Evolutionary conservation across 2,113 vertebrate species (phyloP), one percentile per base, ranked within the genome.

Genomic region (Odontesthes bonariensis): DNA sequence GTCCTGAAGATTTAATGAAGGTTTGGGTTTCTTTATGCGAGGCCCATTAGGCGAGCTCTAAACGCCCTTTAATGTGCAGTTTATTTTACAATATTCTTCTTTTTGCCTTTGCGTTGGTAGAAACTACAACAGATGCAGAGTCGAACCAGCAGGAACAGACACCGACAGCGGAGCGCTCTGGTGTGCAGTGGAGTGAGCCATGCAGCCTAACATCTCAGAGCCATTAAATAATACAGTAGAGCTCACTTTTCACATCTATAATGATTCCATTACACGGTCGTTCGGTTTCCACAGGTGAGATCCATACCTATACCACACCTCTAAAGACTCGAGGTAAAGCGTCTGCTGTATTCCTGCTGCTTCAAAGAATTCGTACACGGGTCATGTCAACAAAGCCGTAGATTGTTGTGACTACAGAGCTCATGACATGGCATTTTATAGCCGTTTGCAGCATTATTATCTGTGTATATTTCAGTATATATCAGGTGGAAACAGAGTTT

Each of bases 1-100:
- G 13, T 42, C 81, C 84, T 94, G 71, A 94, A 94, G 84, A 83
- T 94, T 94, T 93, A 93, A 94, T 94, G 94, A 93, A 82, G 88
- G 88, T 81, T 92, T 90, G 49, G 63, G 87, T 92, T 92, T 93
- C 93, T 74, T 33, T 69, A 8, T 66, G 61, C 69, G 61, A 72
- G 64, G 55, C 77, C 79, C 81, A 83, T 84, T 84, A 81, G 73
- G 14, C 75, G 67, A 67, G 78, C 81, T 83, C 57, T 67, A 75
- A 73, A 81, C 56, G 77, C 62, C 27, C 49, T 1, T 71, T 60
- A 73, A 65, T 33, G 38, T 60, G 68, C 14, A 55, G 13, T 1
- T 33, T n/a, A n/a, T n/a, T n/a, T n/a, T n/a, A 6, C 10, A 7
- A 20, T n/a, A 11, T 44, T 0, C n/a, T 55, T 23, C 1, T 10